Evolutionary conservation across 1,140 invertebrate genomes (phyloP), one percentile per base, ranked within the genome.

Genomic region (Apis florea): DNA sequence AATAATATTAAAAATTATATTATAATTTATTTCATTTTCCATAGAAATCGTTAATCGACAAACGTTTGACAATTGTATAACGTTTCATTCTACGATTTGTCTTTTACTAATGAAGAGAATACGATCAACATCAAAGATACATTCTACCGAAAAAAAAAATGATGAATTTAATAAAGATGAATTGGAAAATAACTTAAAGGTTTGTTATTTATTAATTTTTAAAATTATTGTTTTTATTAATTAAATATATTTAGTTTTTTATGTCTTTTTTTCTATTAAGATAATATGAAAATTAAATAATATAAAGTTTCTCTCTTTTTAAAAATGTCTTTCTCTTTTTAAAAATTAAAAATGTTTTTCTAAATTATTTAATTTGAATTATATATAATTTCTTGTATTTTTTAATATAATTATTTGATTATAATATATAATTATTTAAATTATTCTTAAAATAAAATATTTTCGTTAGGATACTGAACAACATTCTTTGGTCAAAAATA

Each of bases 91-190:
- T 0, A 12, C 47, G 12, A 26, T 10, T 47, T 47, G 19, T 6
- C 12, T 26, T 73, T 61, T 17, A 47, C 68, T 70, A 19, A 83
- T 79, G 82, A 83, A 83, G 61, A 72, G 69, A 73, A 72, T 72
- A 21, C 72, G 79, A 17, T 21, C 53, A 24, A 53, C 15, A 26
- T 73, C 56, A 2, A 64, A 79, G 11, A 13, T 21, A 53, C n/a
- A 8, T 26, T 31, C 53, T 11, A 6, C 6, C 17, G 13, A 59
- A 59, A 47, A 59, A 58, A 47, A 2, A 24, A 47, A 13, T 64
- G 21, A 56, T 24, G 61, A 79, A 26, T 40, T 11, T 2, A 26
- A 19, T 31, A 53, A 51, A 21, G 49, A 80, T 54, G 17, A 69
- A 49, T 9, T n/a, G 8, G 19, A 31, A 68, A 61, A 10, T 1